Base-by-base conservation (phyloP, 2,888 invertebrate species). In the Caenorhabditis sp. region DNA sequence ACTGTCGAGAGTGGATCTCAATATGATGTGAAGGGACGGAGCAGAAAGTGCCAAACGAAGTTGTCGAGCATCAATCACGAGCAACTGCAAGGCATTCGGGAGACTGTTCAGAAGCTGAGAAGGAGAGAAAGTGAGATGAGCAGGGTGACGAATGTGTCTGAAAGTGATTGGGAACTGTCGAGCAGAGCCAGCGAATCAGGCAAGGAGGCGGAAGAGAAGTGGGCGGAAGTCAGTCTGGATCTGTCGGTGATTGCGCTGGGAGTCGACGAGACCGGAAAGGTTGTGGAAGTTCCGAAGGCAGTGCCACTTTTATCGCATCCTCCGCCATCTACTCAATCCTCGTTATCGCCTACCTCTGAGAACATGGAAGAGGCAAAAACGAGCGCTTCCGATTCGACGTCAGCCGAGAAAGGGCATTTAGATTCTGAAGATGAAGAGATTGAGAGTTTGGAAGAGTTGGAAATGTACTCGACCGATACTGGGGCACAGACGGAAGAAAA, bases 41-140 rank as follows among this genome's bases (percentile, higher is more conserved):
- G 72, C n/a, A n/a, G 71, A 9, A 53, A 74, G 43, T 80, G 74
- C 48, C 82, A 82, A 35, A 82, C 82, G 4, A 80, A 79, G 48
- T 41, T 82, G n/a, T 78, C 82, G 2, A 79, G 82, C 37, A 74
- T 74, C 11, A 73, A 66, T 41, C 73, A 66, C 27, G 73, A 73
- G 20, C 73, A 73, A 26, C 52, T 73, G 0, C 52, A 63, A 46
- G 73, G 73, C 15, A 65, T 73, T 26, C 52, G 73, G n/a, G 73
- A 73, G 20, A 59, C 73, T 1, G 52, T 73, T 15, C 56, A 63
- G 20, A 62, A 59, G 24, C 32, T 59, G 59, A 65, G 24, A 26
- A 52, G 59, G 32, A 26, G 59, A 15, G 59, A 59, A 39, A 65
- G 65, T 46, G 65, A 73, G 37, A 58, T 56, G 56, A 72, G 71